phyloP scores from a whole-genome alignment of 2,113 vertebrate genomes.

The Pelecanus crispus region DNA sequence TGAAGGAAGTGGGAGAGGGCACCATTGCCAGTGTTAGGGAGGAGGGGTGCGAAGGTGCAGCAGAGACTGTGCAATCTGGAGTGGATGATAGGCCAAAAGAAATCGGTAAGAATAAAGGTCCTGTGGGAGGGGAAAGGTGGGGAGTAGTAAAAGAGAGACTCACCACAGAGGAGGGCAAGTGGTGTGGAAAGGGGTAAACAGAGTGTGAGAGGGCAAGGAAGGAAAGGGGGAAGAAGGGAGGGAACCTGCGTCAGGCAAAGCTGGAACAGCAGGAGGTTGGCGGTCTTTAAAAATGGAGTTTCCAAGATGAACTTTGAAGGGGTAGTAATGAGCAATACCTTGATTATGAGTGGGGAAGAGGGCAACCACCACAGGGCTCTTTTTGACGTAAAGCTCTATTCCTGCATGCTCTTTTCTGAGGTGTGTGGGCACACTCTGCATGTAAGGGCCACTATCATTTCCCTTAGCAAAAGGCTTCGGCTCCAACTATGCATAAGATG shows the following conservation, averaged over 20 bases:
- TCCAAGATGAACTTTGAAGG: not conserved
- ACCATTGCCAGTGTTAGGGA: not conserved
- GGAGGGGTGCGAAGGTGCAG: not conserved
- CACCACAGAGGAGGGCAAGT: not conserved
- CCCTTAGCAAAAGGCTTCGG: not conserved
- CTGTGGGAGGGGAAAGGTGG: not conserved
- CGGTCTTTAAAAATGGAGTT: not conserved
- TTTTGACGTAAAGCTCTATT: not conserved
- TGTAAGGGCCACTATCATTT: not conserved
- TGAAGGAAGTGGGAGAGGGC: not conserved
- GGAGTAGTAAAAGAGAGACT: not conserved
- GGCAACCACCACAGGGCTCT: not conserved
- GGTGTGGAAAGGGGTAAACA: not conserved
- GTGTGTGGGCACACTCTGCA: not conserved
- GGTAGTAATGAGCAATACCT: not conserved
- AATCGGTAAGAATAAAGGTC: not conserved
- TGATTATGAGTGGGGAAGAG: not conserved
- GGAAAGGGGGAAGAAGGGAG: not conserved
- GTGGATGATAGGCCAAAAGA: not conserved
- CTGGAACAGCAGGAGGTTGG: not conserved
- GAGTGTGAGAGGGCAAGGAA: not conserved
- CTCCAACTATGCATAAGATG: not conserved
- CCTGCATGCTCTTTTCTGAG: not conserved
- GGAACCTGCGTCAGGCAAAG: not conserved
- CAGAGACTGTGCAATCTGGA: rapidly evolving